Evolutionary conservation across 1,140 invertebrate genomes (phyloP), one percentile per base, ranked within the genome.

Genomic region (Lucilia sericata): DNA sequence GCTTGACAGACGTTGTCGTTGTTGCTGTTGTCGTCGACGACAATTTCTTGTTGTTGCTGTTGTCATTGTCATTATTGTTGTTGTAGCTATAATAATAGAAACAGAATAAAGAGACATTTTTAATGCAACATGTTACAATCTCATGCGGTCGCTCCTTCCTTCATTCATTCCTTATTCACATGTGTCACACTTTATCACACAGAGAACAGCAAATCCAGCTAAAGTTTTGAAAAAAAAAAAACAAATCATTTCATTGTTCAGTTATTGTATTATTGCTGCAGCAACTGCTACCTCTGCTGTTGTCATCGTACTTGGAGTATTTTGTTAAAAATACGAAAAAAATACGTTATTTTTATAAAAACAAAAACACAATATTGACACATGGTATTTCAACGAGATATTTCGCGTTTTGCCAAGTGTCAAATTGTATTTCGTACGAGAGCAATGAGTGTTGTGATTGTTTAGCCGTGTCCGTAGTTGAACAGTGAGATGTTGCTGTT

Each of bases 231-330:
- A 42, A 60, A 60, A 14, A 47, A 8, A 42, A 80, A 80, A 49
- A 49, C n/a, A 80, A 80, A 12, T 49, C n/a, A 51, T 80, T 80
- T 49, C 76, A 80, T 80, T 80, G 76, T 80, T 80, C 47, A 25
- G 42, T 70, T 70, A 70, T 70, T 70, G n/a, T 70, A 4, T 25
- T 70, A 19, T 70, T 70, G 14, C 55, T 60, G 65, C 65, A 1
- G 25, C 25, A 30, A 30, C 25, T 30, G 25, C 25, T 30, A 30
- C 25, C 25, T 30, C 25, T 30, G 19, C 19, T 70, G 19, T 70
- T 21, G 19, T 14, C 9, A 55, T 55, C 4, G 12, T 13, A 55
- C 51, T 55, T 13, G 17, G 0, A 70, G n/a, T 70, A 70, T 70
- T 70, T 70, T 70, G 65, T 70, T 70, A 7, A 70, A 70, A 70